Conservation (phyloP, 30 jellyfish, hydroid and myxozoan species). For the Pseudorhiza aurosa region DNA sequence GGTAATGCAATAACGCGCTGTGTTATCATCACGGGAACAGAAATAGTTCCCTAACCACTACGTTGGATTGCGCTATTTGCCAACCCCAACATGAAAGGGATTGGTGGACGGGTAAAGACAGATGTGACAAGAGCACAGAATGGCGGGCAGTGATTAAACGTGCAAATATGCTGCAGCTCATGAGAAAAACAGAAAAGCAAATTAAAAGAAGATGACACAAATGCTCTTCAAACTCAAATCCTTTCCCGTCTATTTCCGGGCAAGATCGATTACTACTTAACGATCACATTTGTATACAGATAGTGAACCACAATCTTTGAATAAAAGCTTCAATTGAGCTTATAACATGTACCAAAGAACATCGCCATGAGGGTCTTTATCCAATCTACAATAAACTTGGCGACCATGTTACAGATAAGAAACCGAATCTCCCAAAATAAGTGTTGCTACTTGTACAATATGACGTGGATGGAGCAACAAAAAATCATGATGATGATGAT, state of each 20-base stretch:
- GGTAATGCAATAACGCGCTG: not conserved
- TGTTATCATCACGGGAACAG: not conserved
- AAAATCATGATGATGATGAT: not conserved
- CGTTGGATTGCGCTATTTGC: not conserved
- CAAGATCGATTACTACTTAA: not conserved
- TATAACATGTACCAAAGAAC: not conserved
- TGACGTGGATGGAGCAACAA: not conserved
- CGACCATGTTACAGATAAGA: not conserved
- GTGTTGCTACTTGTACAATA: not conserved
- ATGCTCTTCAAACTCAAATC: not conserved
- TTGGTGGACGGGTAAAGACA: not conserved
- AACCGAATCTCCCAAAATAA: not conserved
- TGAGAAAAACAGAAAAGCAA: not conserved
- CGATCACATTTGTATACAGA: not conserved
- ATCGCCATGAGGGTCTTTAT: not conserved
- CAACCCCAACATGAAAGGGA: not conserved
- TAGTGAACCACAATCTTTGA: constrained; percentile 1
- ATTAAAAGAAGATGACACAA: not conserved
- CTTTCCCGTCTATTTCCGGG: constrained; percentile 1
- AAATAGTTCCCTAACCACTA: not conserved
- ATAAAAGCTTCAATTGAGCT: not conserved
- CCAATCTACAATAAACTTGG: constrained; percentile 2
- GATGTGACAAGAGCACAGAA: not conserved
- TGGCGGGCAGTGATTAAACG: not conserved
- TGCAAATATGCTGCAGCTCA: not conserved